These are phyloP conservation scores for Drosophila mojavensis DNA, from an alignment of 1,140 invertebrate species.

Conservation along the genomic window DNA sequence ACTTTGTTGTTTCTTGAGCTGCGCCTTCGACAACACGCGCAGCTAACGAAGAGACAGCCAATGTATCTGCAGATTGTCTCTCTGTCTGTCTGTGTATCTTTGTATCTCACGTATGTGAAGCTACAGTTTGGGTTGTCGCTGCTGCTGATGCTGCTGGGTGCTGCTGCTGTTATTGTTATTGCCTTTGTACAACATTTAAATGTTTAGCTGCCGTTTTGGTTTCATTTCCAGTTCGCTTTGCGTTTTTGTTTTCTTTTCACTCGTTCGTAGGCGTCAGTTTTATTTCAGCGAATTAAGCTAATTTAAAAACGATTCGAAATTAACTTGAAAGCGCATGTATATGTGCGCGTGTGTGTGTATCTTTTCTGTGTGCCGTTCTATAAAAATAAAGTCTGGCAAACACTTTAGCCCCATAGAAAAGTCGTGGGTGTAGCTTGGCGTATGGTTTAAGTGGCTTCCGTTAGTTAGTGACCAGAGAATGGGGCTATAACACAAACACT, in stretches of 20 bases:
- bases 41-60: slow-evolving; percentile 37
- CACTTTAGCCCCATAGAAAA: slow-evolving; percentile 28
- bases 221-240: slow-evolving; percentile 43
- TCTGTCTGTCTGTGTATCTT: slow-evolving; percentile 33
- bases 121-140: slow-evolving; percentile 37
- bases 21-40: slow-evolving; percentile 31
- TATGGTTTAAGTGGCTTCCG: slow-evolving; percentile 77
- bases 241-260: slow-evolving; percentile 30
- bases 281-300: slow-evolving; percentile 83
- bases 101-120: slow-evolving; percentile 55
- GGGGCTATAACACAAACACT: slow-evolving; percentile 14
- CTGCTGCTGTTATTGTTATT: slow-evolving; percentile 66
- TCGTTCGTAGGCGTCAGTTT: slow-evolving; percentile 77
- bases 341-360: slow-evolving; percentile 31
- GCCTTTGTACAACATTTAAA: slow-evolving; percentile 81
- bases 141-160: slow-evolving; percentile 11
- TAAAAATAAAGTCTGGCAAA: slow-evolving; percentile 16
- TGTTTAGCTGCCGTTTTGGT: slow-evolving; percentile 79
- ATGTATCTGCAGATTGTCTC: slow-evolving; percentile 66
- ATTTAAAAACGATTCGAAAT: slow-evolving; percentile 83
- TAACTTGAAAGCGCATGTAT: slow-evolving; percentile 64
- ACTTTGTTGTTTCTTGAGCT: slow-evolving; percentile 26
- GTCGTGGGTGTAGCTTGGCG: slow-evolving; percentile 61
- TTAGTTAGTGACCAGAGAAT: slow-evolving; percentile 38
- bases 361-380: slow-evolving; percentile 13